Evolutionary conservation across 2,888 invertebrate species (phyloP), one percentile per base, ranked within the genome.

Genomic region (Nephrotoma appendiculata): DNA sequence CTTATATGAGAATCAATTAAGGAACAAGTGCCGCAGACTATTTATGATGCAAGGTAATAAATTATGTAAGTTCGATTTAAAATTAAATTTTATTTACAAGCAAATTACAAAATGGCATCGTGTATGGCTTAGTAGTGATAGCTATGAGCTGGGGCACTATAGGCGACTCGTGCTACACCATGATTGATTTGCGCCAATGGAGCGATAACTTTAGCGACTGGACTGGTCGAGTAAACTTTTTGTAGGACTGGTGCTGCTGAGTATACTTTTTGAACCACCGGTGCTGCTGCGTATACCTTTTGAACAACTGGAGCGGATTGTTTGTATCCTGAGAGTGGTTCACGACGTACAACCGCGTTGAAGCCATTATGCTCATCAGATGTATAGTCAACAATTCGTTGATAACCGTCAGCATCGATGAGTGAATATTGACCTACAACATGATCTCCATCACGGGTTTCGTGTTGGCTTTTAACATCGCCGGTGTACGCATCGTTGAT

Each of bases 361-460:
- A 93, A 93, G 86, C 93, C 93, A 88, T 92, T 92, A 88, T 92
- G 92, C 41, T 92, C 91, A 89, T 93, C 93, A 84, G 93, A 92
- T 83, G 92, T 92, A 89, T 93, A 93, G 88, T 93, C 92, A 57
- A 93, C 93, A 85, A 91, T 92, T 87, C 93, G 91, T 88, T 92
- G 91, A 88, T 91, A 92, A 45, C 93, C 93, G 90, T 93, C 93
- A 88, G 93, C 89, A 89, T 93, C 93, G 88, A 93, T 89, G 84
- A 93, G 89, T 9, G 92, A 92, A 89, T 93, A 93, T 89, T 92
- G 92, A 11, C 93, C 93, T 86, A 93, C 92, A 15, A 93, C 93
- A 87, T 91, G 90, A 88, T 93, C 93, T 71, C 93, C 93, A 88
- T 92, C 91, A 86, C 93, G 92, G 1, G 92, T 90, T 90, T 93